Conservation (phyloP, 2,113 vertebrate species). For the Engystomops pustulosus region DNA sequence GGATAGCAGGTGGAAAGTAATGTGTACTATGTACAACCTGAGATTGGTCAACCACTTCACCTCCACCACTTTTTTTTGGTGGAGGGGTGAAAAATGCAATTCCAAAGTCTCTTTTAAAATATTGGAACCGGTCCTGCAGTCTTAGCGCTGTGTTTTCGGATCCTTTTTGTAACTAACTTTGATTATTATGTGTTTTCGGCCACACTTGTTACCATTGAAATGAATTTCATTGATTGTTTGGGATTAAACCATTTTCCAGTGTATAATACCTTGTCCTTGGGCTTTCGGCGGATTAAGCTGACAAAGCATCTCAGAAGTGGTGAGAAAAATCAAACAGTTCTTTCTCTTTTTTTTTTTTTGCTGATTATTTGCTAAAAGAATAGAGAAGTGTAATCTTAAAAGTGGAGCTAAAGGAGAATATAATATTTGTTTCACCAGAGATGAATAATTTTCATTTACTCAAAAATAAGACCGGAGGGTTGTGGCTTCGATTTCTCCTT, state of each 20-base stretch:
- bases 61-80: too few species aligned
- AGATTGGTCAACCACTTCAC: too few species aligned
- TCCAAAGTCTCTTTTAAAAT: background rate
- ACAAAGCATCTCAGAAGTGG: background rate
- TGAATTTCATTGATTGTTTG: background rate
- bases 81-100: background rate
- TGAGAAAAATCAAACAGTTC: background rate
- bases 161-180: background rate
- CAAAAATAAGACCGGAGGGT: background rate
- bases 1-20: too few species aligned
- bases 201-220: background rate
- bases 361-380: conserved; percentile 12
- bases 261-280: background rate
- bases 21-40: too few species aligned
- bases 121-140: background rate
- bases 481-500: background rate
- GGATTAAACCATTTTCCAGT: background rate
- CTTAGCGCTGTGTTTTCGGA: background rate
- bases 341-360: background rate
- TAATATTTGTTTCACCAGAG: background rate
- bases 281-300: conserved; percentile 15
- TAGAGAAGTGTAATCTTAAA: conserved; percentile 11
- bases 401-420: background rate
- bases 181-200: background rate
- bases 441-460: background rate